Conservation (phyloP, 92 coral and sea anemone genomes). For the Zoanthus sansibaricus region DNA sequence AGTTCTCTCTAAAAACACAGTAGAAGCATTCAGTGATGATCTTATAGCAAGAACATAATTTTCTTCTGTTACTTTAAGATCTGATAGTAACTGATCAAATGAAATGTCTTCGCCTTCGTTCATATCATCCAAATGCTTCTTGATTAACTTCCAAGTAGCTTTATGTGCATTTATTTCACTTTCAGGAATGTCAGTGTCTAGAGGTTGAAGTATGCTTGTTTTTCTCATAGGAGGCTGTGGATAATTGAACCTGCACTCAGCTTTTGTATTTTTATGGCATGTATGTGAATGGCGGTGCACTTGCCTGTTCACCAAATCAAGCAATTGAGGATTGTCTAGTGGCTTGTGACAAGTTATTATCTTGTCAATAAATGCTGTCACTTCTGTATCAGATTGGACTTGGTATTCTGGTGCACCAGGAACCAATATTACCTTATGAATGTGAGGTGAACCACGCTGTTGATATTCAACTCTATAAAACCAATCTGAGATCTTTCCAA, state of each 20-base stretch:
- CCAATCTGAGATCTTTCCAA: not conserved
- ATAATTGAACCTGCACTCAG: not conserved
- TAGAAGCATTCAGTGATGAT: constrained; percentile 11
- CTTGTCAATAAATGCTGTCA: constrained; percentile 33
- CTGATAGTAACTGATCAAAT: too few relatives aligned
- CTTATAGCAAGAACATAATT: constrained; percentile 2
- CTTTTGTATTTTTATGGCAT: constrained; percentile 9
- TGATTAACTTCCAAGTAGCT: constrained; percentile 32
- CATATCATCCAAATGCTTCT: not conserved
- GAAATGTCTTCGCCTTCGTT: too few relatives aligned
- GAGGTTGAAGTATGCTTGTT: constrained; percentile 5
- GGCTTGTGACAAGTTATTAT: not conserved
- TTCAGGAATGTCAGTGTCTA: constrained; percentile 26
- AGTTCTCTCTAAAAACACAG: constrained; percentile 33
- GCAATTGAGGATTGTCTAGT: not conserved
- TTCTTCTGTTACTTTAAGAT: constrained; percentile 28
- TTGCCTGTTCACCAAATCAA: not conserved
- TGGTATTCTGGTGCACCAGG: constrained; percentile 37
- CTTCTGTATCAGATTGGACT: constrained; percentile 30
- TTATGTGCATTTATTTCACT: not conserved
- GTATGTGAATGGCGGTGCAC: constrained; percentile 29
- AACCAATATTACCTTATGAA: constrained; percentile 44
- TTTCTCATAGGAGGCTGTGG: not conserved
- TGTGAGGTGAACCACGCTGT: not conserved
- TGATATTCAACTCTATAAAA: not conserved